These are phyloP conservation scores for Odobenus rosmarus DNA, from an alignment of 2,113 vertebrate species.

Conservation along the genomic window DNA sequence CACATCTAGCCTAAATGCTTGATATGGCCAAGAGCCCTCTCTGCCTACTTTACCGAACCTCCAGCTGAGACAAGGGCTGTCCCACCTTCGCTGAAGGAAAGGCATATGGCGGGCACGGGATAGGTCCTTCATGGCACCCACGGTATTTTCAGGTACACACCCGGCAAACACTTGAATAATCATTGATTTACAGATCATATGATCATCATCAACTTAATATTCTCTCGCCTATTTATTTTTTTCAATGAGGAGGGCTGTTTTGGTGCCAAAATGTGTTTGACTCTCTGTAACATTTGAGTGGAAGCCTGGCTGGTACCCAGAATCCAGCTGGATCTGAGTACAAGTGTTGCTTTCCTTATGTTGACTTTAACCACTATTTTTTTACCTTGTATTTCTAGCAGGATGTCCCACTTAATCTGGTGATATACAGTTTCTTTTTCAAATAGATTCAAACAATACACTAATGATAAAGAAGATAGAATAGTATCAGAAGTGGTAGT, in stretches of 20 bases:
- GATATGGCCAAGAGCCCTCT: background rate
- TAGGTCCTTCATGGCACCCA: background rate
- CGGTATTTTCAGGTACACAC: background rate
- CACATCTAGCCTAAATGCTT: accelerated
- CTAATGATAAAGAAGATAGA: background rate
- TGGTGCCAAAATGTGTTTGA: too few relatives aligned
- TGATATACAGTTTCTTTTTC: background rate
- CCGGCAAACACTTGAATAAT: background rate
- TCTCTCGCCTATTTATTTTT: background rate
- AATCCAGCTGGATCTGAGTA: background rate
- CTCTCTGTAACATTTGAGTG: background rate
- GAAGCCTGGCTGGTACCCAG: background rate
- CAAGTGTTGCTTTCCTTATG: background rate
- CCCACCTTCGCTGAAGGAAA: accelerated
- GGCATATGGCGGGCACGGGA: background rate
- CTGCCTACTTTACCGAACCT: background rate
- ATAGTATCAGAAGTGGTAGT: too few relatives aligned
- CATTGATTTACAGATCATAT: background rate
- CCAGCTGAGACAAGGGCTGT: background rate
- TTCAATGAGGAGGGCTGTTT: background rate
- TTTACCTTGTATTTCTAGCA: background rate
- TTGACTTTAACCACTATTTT: background rate
- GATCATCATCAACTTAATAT: background rate
- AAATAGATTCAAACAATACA: too few relatives aligned
- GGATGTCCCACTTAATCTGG: too few relatives aligned